Percentiles rank a stretch among this genome's conserved stretches.
These are phyloP conservation scores for Silurus lanzhouensis DNA, from an alignment of 2,797 vertebrate genomes.

Conservation along the genomic window DNA sequence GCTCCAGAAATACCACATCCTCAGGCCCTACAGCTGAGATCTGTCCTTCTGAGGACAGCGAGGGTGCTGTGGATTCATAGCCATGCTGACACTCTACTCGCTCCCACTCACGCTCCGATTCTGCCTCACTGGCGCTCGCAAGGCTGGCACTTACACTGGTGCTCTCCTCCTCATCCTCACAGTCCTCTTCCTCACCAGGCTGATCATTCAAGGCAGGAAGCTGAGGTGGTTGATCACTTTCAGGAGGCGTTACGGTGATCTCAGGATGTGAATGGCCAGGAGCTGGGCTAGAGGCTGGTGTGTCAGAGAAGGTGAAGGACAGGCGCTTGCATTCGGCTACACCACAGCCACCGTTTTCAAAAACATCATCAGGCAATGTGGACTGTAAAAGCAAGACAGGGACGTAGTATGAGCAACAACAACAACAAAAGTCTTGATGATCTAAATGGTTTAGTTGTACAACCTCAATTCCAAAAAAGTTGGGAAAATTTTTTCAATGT, in stretches of 20 bases:
- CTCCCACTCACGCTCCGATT: constrained; percentile 71
- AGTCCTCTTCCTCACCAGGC: constrained; percentile 66
- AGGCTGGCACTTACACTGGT: constrained; percentile 69
- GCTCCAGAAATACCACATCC: constrained; percentile 78
- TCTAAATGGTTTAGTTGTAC: background rate
- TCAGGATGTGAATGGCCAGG: constrained; percentile 82
- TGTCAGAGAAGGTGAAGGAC: constrained; percentile 87
- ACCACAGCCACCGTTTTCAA: constrained; percentile 80
- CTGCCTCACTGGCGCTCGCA: constrained; percentile 66
- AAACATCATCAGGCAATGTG: constrained; percentile 87
- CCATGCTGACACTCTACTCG: constrained; percentile 67
- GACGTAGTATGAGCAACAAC: background rate
- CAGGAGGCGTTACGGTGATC: constrained; percentile 82
- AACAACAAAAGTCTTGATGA: background rate
- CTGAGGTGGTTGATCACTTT: constrained; percentile 66
- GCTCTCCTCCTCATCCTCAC: constrained; percentile 63
- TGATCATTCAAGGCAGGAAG: constrained; percentile 61
- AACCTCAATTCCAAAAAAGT: too few species aligned
- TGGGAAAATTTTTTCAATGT: too few species aligned
- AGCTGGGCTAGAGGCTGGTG: constrained; percentile 66
- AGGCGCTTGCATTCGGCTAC: constrained; percentile 82
- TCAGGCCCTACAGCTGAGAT: constrained; percentile 63
- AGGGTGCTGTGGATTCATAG: constrained; percentile 62
- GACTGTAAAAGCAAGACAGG: constrained; percentile 71
- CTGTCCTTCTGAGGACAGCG: constrained; percentile 70